A percentile compares a stretch with the other conserved stretches of the same genome.
phyloP scores from a whole-genome alignment of 2,113 vertebrate genomes.

The Perca flavescens region DNA sequence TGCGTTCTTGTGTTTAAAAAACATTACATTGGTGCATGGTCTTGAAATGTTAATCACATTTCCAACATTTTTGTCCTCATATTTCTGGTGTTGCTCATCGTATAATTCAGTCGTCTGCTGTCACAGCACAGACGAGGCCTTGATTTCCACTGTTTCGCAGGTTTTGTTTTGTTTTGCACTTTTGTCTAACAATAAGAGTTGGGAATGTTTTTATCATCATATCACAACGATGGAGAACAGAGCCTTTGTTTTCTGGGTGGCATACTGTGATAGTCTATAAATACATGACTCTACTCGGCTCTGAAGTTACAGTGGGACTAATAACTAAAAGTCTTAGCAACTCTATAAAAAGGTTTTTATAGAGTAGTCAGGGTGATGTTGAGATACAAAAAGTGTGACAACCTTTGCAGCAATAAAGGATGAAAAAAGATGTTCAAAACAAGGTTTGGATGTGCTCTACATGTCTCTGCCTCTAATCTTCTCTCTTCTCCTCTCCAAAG shows the following conservation, averaged over 20 bases:
- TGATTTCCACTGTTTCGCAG: slow-evolving; percentile 38
- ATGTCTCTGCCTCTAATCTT: slow-evolving; percentile 3
- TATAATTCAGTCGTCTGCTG: slow-evolving; percentile 19
- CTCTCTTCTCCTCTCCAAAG: slow-evolving; percentile 8
- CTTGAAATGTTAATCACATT: not conserved
- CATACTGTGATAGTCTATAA: slow-evolving; percentile 69
- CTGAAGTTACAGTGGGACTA: slow-evolving; percentile 12
- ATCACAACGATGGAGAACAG: slow-evolving; percentile 36
- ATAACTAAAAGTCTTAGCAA: slow-evolving; percentile 38
- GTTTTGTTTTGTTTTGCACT: slow-evolving; percentile 44
- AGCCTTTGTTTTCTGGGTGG: slow-evolving; percentile 47
- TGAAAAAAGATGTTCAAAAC: not conserved
- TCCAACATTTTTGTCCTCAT: not conserved
- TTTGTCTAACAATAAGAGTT: slow-evolving; percentile 50
- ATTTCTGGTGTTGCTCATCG: not conserved
- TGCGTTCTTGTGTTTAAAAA: not conserved
- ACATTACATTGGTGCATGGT: not conserved
- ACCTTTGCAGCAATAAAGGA: slow-evolving; percentile 3
- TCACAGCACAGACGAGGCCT: slow-evolving; percentile 6
- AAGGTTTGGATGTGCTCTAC: slow-evolving; percentile 1
- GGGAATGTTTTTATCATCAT: slow-evolving; percentile 48
- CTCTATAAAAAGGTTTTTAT: slow-evolving; percentile 35
- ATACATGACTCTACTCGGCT: slow-evolving; percentile 52
- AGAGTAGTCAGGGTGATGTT: slow-evolving; percentile 2
- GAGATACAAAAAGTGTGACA: slow-evolving; percentile 14